Percentiles rank a stretch among this genome's conserved stretches.
phyloP scores from a whole-genome alignment of 2,888 invertebrate species.

The Microplitis manilae region DNA sequence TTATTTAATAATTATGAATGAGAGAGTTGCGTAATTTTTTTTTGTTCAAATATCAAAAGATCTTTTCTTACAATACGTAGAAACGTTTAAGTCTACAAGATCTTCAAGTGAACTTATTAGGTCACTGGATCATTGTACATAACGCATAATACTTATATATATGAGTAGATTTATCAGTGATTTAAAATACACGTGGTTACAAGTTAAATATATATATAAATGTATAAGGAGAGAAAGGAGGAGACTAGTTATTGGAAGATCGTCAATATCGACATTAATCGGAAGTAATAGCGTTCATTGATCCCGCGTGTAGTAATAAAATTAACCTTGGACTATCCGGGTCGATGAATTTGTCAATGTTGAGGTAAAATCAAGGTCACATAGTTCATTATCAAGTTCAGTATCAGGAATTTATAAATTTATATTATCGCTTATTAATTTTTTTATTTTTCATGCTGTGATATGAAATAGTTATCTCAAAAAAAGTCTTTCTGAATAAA shows the following conservation, averaged over 20 bases:
- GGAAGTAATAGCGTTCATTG: constrained; percentile 44
- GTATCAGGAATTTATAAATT: not conserved
- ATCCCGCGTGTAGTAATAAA: constrained; percentile 30
- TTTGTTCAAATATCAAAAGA: not conserved
- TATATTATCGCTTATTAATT: too few species aligned
- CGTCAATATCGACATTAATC: constrained; percentile 40
- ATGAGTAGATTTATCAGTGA: constrained; percentile 23
- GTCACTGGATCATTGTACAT: constrained; percentile 59
- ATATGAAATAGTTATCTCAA: not conserved
- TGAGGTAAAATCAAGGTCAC: constrained; percentile 23
- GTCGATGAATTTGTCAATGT: constrained; percentile 41
- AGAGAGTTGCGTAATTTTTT: constrained; percentile 32
- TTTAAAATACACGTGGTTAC: constrained; percentile 36
- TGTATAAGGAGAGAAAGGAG: constrained; percentile 62
- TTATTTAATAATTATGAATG: not conserved
- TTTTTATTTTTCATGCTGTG: not conserved
- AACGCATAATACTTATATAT: constrained; percentile 14
- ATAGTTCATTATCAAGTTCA: not conserved
- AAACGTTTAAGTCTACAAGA: constrained; percentile 1
- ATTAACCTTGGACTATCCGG: constrained; percentile 41
- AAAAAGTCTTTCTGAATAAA: too few species aligned
- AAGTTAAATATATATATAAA: constrained; percentile 27
- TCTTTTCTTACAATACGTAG: constrained; percentile 18
- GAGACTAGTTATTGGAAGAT: constrained; percentile 54
- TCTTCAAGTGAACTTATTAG: constrained; percentile 51